A percentile compares a stretch with the other conserved stretches of the same genome.
Conservation (phyloP, 2,888 invertebrate species). For the Sarcophaga subvicina region DNA sequence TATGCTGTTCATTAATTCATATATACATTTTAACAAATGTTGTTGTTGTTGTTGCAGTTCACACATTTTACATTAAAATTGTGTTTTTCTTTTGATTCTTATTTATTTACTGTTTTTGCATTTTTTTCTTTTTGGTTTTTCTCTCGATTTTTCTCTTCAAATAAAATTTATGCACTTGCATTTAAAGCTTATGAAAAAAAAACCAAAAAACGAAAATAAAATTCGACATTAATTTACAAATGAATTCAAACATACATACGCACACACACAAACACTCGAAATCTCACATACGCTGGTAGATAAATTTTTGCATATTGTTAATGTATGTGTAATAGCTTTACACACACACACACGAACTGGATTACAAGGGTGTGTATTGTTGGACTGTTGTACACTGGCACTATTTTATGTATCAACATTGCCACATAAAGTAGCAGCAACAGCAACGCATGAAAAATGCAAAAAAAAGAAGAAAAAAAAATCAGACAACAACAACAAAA, state of each 20-base stretch:
- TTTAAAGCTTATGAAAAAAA: constrained; percentile 52
- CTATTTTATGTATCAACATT: not conserved
- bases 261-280: constrained; percentile 62
- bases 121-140: not conserved
- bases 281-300: not conserved
- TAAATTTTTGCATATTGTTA: constrained; percentile 72
- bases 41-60: constrained; percentile 71
- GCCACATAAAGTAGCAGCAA: constrained; percentile 29
- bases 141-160: constrained; percentile 4
- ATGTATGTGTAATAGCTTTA: constrained; percentile 74
- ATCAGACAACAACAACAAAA: constrained; percentile 31
- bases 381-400: not conserved
- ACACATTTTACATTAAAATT: constrained; percentile 69
- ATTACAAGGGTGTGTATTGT: not conserved
- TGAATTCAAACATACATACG: constrained; percentile 48
- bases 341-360: constrained; percentile 73
- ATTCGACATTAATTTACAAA: constrained; percentile 34
- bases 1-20: constrained; percentile 60
- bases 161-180: constrained; percentile 56
- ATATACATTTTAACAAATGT: constrained; percentile 64
- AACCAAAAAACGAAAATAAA: constrained; percentile 29
- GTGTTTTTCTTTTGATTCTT: constrained; percentile 1
- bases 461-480: not conserved
- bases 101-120: not conserved
- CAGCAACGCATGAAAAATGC: constrained; percentile 50